phyloP scores from a whole-genome alignment of 2,797 vertebrate species.

The Aeoliscus strigatus region DNA sequence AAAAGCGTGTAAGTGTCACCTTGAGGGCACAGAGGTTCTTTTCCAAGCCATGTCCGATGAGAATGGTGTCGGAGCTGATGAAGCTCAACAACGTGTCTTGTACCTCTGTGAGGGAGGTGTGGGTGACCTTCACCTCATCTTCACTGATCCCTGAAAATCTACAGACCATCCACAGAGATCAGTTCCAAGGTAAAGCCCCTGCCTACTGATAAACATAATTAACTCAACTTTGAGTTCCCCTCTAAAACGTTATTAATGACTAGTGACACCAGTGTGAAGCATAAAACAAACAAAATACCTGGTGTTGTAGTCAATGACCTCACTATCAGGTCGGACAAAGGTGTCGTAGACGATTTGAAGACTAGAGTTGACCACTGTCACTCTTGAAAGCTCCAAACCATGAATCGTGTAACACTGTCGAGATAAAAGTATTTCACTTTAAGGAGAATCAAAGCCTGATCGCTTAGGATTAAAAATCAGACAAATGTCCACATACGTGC shows the following conservation, averaged over 20 bases:
- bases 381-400: constrained; percentile 77
- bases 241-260: no score
- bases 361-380: constrained; percentile 75
- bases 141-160: constrained; percentile 80
- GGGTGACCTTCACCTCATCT: constrained; percentile 67
- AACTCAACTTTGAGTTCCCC: background rate
- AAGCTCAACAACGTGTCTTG: constrained; percentile 76
- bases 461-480: no score
- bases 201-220: background rate
- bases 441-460: no score
- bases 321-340: constrained; percentile 78
- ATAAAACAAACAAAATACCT: constrained; percentile 72
- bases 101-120: constrained; percentile 67
- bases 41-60: constrained; percentile 80
- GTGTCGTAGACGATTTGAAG: constrained; percentile 78
- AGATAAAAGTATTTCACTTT: constrained; percentile 4
- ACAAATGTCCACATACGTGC: no score
- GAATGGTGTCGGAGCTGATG: constrained; percentile 74
- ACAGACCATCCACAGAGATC: background rate
- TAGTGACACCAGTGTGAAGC: no score
- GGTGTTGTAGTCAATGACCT: constrained; percentile 80
- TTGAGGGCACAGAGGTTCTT: constrained; percentile 77
- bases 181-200: background rate
- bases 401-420: constrained; percentile 78
- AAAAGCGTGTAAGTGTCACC: constrained; percentile 68